Percentiles rank a stretch among this genome's conserved stretches.
These are phyloP conservation scores for Peromyscus aztecus DNA, from an alignment of 2,797 vertebrate genomes.

Conservation along the genomic window DNA sequence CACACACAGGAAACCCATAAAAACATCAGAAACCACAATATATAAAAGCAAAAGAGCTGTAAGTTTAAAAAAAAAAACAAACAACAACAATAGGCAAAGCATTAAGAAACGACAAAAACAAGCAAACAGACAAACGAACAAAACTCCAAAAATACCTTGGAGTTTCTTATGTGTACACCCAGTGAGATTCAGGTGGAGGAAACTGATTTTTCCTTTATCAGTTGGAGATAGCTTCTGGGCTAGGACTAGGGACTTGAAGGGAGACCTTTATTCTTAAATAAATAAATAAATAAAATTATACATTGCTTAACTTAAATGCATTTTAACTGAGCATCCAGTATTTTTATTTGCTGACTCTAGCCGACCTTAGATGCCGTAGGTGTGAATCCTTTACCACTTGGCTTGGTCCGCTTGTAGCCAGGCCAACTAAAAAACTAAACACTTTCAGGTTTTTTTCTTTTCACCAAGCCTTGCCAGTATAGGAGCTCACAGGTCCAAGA, in stretches of 20 bases:
- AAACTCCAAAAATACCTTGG: background rate
- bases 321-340: background rate
- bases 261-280: background rate
- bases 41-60: background rate
- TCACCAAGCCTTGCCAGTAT: background rate
- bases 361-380: background rate
- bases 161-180: background rate
- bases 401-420: background rate
- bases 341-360: conserved; percentile 19
- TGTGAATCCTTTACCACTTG: background rate
- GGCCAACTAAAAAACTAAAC: conserved; percentile 19
- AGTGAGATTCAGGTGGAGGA: background rate
- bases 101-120: background rate
- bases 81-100: background rate
- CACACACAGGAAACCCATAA: background rate
- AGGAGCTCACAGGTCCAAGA: background rate
- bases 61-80: background rate
- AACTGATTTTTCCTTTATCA: background rate
- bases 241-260: background rate
- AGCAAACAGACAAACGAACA: background rate
- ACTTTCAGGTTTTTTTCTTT: conserved; percentile 35
- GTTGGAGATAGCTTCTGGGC: background rate
- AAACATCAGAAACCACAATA: background rate
- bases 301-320: conserved; percentile 21
- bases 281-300: background rate